Base-by-base conservation (phyloP, 2,888 invertebrate species). In the Vandiemenella viatica region DNA sequence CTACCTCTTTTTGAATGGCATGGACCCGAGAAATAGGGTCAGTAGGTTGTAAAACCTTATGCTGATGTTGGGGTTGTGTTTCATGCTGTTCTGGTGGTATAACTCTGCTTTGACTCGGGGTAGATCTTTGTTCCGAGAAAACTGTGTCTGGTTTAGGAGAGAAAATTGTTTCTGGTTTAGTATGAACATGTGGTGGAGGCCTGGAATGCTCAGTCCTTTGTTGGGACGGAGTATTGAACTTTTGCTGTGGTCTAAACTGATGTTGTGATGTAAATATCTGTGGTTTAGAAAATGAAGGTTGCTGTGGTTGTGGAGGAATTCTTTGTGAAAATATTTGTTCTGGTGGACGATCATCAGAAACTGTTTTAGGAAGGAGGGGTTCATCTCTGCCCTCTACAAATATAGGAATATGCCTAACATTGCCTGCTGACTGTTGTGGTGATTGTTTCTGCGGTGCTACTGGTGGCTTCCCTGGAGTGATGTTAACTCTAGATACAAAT, bases 311-410 rank as follows among this genome's bases (percentile, higher is more conserved):
- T 50, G 52, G 32, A 48, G 51, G 22, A 4, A 22, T 18, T 23
- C 43, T 42, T 16, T 38, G 13, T n/a, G 26, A 6, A 3, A 41
- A 41, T 4, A 23, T 19, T 5, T 38, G 37, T 15, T 49, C 49
- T 8, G n/a, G 60, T 59, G 13, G 61, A 56, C 20, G 58, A 54
- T 48, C 53, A 58, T 49, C 53, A 18, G 54, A 17, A n/a, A 64
- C 65, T 51, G 72, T 70, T 61, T 75, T 79, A 53, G 82, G 80
- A 49, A 83, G 71, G 15, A 87, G 76, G 1, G 87, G 86, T 60
- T 83, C 81, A 58, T 85, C 83, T 46, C 88, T 72, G 6, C 88
- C 88, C 66, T 91, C 90, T 0, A 90, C 84, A 61, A 84, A 83
- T 55, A 90, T 90, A 18, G 90, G 90, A 65, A 90, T 89, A 60